Percentiles rank a stretch among this genome's conserved stretches.
phyloP scores from a whole-genome alignment of 2,888 invertebrate species.

The Drosophila mimetica region DNA sequence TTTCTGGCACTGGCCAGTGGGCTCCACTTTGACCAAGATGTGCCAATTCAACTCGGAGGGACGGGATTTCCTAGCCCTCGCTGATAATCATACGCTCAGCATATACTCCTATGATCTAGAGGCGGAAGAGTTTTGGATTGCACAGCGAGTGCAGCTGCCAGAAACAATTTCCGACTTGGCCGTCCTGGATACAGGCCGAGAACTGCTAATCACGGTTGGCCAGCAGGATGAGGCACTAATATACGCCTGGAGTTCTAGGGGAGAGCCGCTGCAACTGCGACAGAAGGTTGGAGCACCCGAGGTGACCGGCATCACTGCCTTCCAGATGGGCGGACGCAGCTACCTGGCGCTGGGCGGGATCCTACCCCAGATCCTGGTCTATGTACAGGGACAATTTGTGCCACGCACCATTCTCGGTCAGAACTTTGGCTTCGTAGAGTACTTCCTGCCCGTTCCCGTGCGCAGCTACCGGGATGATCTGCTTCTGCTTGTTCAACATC shows the following conservation, averaged over 20 bases:
- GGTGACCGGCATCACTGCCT: conserved; percentile 76
- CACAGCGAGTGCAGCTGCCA: conserved; percentile 77
- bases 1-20: conserved; percentile 80
- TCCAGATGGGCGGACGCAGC: conserved; percentile 83
- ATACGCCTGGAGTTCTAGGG: conserved; percentile 65
- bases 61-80: conserved; percentile 68
- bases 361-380: conserved; percentile 81
- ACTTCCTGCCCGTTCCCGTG: conserved; percentile 81
- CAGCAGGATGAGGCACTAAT: conserved; percentile 74
- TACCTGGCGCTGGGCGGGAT: conserved; percentile 82
- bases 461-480: conserved; percentile 84
- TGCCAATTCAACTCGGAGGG: conserved; percentile 68
- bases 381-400: conserved; percentile 78
- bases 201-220: conserved; percentile 80
- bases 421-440: conserved; percentile 82
- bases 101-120: conserved; percentile 79
- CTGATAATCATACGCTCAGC: conserved; percentile 68
- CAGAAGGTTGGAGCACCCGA: conserved; percentile 67
- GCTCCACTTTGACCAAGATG: conserved; percentile 60
- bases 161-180: conserved; percentile 65
- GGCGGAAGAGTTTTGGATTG: conserved; percentile 80
- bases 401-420: conserved; percentile 81
- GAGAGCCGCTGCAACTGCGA: conserved; percentile 64
- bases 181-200: conserved; percentile 80
- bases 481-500: conserved; percentile 84